phyloP scores from a whole-genome alignment of 2,797 vertebrate genomes.

The Mergus octosetaceus region DNA sequence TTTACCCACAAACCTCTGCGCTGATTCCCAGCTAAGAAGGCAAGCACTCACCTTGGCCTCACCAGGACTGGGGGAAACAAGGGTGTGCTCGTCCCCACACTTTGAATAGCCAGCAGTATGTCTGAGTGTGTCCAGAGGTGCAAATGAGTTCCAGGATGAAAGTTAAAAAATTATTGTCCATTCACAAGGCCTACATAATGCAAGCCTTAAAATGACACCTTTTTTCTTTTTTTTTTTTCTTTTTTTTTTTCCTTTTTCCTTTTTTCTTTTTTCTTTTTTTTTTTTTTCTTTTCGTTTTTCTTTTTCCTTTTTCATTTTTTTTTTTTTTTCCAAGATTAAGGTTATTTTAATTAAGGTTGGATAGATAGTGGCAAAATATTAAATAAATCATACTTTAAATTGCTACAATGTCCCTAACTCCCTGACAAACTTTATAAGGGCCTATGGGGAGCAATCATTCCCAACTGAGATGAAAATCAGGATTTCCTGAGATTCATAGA shows the following conservation, averaged over 20 bases:
- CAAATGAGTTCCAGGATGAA: neutral
- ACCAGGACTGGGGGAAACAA: neutral
- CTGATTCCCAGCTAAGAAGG: neutral
- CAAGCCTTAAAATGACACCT: neutral
- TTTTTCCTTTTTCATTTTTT: too few species aligned
- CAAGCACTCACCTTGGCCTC: neutral
- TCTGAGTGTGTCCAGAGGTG: fast-evolving
- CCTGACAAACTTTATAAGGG: neutral
- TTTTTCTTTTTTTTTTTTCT: neutral
- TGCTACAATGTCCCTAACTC: neutral
- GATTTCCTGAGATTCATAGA: neutral
- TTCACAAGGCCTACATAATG: neutral
- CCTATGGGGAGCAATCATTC: neutral
- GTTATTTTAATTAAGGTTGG: neutral
- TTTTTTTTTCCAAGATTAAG: neutral
- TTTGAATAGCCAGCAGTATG: neutral
- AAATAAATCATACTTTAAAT: neutral
- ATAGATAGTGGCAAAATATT: neutral
- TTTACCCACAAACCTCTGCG: neutral
- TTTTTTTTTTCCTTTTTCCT: neutral
- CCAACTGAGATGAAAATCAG: neutral
- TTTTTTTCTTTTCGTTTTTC: too few species aligned
- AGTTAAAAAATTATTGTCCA: neutral
- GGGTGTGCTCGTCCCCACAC: neutral
- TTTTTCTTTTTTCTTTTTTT: neutral